Evolutionary conservation across 2,113 vertebrate genomes (phyloP).

Genomic region (Etheostoma spectabile): DNA sequence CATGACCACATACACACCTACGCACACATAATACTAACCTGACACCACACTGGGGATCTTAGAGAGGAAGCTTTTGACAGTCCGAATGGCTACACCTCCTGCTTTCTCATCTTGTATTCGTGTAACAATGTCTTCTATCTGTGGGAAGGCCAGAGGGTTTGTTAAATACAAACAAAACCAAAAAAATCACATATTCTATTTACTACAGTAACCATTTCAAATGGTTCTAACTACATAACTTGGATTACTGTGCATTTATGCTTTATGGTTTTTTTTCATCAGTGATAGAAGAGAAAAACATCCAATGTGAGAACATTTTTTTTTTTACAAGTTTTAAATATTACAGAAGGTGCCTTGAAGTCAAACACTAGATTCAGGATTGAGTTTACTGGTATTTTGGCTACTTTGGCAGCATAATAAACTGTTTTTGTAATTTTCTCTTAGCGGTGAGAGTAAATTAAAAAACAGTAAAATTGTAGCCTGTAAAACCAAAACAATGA

Average conservation of each 20-base stretch:
- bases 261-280: neutral
- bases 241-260: neutral
- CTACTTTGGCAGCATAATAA: neutral
- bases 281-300: neutral
- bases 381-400: neutral
- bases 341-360: neutral
- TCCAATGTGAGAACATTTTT: neutral
- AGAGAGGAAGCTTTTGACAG: constrained; percentile 98
- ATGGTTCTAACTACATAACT: neutral
- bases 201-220: constrained; percentile 6
- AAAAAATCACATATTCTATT: neutral
- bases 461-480: neutral
- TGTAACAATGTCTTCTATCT: constrained; percentile 95
- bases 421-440: neutral
- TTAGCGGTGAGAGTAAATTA: too few species aligned
- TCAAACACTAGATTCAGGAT: neutral
- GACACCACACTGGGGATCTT: constrained; percentile 97
- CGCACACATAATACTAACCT: constrained; percentile 80
- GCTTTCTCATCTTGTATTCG: constrained; percentile 96
- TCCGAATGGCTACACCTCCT: constrained; percentile 93
- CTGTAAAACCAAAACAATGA: neutral
- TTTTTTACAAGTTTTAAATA: neutral
- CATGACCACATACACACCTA: neutral
- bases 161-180: neutral
- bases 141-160: constrained; percentile 51